Evolutionary conservation across 2,888 invertebrate species (phyloP).

Genomic region (Polyommatus iphigenia): DNA sequence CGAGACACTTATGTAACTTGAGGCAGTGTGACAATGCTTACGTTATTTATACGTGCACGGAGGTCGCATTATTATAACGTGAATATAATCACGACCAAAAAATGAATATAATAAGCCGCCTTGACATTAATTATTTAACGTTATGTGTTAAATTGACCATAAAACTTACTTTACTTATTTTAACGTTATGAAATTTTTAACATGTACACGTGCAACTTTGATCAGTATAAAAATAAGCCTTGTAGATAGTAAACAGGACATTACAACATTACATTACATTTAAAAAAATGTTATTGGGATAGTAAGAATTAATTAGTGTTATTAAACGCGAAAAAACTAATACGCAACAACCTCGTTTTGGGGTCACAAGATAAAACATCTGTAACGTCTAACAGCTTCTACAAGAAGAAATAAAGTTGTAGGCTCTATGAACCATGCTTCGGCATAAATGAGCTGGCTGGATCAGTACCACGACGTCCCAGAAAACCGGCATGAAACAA

Average conservation of each 20-base stretch:
- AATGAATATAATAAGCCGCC: not conserved
- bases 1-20: not conserved
- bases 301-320: too few relatives aligned
- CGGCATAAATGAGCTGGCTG: too few relatives aligned
- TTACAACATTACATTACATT: not conserved
- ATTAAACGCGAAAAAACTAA: too few relatives aligned
- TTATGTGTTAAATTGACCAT: not conserved
- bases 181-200: not conserved
- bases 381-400: too few relatives aligned
- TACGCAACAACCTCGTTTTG: too few relatives aligned
- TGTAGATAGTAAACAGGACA: not conserved
- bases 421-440: too few relatives aligned
- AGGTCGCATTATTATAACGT: slow-evolving; percentile 8
- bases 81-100: slow-evolving; percentile 19
- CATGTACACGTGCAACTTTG: not conserved
- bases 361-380: too few relatives aligned
- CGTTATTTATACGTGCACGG: not conserved
- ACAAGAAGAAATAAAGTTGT: too few relatives aligned
- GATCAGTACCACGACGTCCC: too few relatives aligned
- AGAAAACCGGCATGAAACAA: too few relatives aligned
- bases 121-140: slow-evolving; percentile 20
- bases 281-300: too few relatives aligned
- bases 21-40: not conserved
- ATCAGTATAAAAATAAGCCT: not conserved
- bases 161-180: slow-evolving; percentile 4